phyloP scores from a whole-genome alignment of 2,797 vertebrate genomes.

The Malacoctenus gilli region DNA sequence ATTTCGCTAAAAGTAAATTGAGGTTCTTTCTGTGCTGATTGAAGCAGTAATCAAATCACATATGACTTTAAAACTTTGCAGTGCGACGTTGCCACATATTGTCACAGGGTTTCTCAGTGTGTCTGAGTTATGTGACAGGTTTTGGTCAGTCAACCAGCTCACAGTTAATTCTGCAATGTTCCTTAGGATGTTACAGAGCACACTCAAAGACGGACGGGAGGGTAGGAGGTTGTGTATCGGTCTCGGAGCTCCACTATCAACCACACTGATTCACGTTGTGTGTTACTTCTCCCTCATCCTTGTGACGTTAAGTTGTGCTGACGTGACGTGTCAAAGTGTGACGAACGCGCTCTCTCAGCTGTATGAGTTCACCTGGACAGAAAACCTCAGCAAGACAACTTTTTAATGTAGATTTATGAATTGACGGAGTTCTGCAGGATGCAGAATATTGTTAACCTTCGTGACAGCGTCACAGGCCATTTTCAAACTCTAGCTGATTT shows the following conservation, averaged over 20 bases:
- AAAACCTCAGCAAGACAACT: constrained; percentile 18
- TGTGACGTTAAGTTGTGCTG: constrained; percentile 58
- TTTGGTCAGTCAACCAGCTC: constrained; percentile 15
- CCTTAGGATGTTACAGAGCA: constrained; percentile 28
- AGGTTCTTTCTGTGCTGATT: constrained; percentile 9
- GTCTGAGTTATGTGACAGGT: too few species aligned
- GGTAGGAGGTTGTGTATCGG: constrained; percentile 14
- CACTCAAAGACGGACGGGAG: constrained; percentile 10
- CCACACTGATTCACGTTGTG: constrained; percentile 55
- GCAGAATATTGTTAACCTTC: too few species aligned
- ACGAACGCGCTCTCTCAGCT: constrained; percentile 16
- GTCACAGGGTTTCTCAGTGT: constrained; percentile 3
- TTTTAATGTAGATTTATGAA: constrained; percentile 1
- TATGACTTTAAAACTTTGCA: constrained; percentile 5
- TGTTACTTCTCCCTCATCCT: constrained; percentile 47
- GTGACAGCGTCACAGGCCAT: too few species aligned
- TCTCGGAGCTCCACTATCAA: constrained; percentile 38
- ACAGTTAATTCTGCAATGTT: constrained; percentile 15
- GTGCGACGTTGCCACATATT: constrained; percentile 1
- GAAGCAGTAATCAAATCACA: neutral
- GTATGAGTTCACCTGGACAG: constrained; percentile 19
- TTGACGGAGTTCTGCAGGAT: too few species aligned
- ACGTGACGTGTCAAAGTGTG: constrained; percentile 58
- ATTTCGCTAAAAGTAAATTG: constrained; percentile 16
- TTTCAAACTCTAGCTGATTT: too few species aligned